Evolutionary conservation across 2,113 vertebrate species (phyloP).

Genomic region (Eretmodus cyanostictus): DNA sequence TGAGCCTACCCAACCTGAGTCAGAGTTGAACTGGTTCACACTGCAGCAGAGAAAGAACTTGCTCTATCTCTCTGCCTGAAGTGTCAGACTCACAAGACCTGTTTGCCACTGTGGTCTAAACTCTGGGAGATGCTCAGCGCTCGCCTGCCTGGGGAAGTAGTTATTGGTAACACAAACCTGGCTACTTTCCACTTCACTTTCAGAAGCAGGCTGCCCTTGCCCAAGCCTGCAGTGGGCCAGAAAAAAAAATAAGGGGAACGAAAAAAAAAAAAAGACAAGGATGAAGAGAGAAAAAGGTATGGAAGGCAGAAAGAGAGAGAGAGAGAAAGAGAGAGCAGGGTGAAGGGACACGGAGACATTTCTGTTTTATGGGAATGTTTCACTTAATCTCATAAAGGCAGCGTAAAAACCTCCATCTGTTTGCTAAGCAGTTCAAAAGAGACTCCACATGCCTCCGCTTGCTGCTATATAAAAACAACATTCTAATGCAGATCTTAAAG

Average conservation of each 20-base stretch:
- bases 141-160: conserved; percentile 27
- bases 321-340: not conserved
- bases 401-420: conserved; percentile 63
- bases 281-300: not conserved
- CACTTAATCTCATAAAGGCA: conserved; percentile 73
- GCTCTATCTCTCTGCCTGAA: not conserved
- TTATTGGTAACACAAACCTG: conserved; percentile 45
- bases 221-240: conserved; percentile 30
- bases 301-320: not conserved
- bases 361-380: conserved; percentile 69
- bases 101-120: conserved; percentile 18
- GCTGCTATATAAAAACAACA: conserved; percentile 68
- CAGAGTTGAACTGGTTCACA: conserved; percentile 47
- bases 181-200: conserved; percentile 44
- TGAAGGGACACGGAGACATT: conserved; percentile 36
- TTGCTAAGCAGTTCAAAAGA: conserved; percentile 66
- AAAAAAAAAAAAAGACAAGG: not conserved
- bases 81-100: conserved; percentile 14
- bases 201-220: conserved; percentile 20
- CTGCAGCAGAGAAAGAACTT: conserved; percentile 9
- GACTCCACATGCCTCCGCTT: conserved; percentile 69
- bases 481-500: conserved; percentile 62
- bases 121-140: not conserved
- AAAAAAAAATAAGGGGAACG: not conserved
- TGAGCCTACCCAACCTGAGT: conserved; percentile 19